These are phyloP conservation scores for Peribatodes rhomboidaria DNA, from an alignment of 2,888 invertebrate genomes.

Conservation along the genomic window DNA sequence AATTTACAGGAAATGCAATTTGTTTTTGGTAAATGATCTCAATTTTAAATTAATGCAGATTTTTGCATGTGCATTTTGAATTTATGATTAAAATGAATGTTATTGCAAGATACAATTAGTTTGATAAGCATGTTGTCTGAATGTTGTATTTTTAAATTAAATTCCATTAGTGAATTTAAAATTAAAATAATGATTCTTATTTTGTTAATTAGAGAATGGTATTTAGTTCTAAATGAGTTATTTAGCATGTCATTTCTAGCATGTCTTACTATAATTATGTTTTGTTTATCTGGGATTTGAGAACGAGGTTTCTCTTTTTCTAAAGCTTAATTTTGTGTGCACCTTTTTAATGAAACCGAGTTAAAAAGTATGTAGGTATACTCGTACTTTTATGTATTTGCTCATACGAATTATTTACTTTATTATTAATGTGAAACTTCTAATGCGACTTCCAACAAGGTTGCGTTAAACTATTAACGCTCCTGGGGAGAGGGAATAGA, in stretches of 20 bases:
- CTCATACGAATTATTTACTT: too few relatives aligned
- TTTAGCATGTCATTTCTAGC: background rate
- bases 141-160: background rate
- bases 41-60: background rate
- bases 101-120: slow-evolving; percentile 2
- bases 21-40: slow-evolving; percentile 1
- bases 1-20: slow-evolving; percentile 15
- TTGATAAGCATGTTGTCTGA: background rate
- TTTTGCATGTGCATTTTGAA: background rate
- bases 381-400: too few relatives aligned
- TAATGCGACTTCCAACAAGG: too few relatives aligned
- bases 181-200: background rate
- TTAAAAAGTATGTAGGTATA: too few relatives aligned
- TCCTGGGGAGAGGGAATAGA: too few relatives aligned
- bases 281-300: background rate
- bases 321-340: background rate
- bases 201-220: too few relatives aligned
- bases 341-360: too few relatives aligned
- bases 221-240: background rate
- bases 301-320: background rate
- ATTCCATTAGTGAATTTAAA: background rate
- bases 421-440: too few relatives aligned
- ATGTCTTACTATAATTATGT: background rate
- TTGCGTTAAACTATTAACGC: too few relatives aligned
- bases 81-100: slow-evolving; percentile 8